A percentile compares a stretch with the other conserved stretches of the same genome.
phyloP scores from a whole-genome alignment of 2,888 invertebrate species.

The Patella depressa region DNA sequence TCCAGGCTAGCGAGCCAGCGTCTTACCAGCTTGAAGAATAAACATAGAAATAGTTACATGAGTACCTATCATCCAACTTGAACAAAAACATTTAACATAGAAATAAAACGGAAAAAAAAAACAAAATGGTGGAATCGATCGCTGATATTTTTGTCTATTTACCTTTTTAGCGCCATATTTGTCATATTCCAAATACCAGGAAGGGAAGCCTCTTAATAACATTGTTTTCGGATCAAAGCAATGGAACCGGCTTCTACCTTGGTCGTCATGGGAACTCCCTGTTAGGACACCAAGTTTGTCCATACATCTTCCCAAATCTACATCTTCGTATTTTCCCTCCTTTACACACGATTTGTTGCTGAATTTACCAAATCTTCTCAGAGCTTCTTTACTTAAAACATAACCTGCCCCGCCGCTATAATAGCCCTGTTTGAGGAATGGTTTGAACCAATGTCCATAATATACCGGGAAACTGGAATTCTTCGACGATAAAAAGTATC shows the following conservation, averaged over 20 bases:
- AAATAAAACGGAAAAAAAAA: too few species aligned
- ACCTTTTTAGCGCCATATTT: neutral
- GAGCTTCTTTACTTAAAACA: conserved; percentile 87
- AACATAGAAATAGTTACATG: too few species aligned
- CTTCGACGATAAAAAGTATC: conserved; percentile 77
- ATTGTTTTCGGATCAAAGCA: conserved; percentile 52
- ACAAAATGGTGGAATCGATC: too few species aligned
- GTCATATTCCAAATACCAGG: neutral
- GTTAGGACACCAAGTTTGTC: conserved; percentile 58
- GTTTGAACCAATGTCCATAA: conserved; percentile 75
- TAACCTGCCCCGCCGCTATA: conserved; percentile 80
- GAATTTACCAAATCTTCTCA: conserved; percentile 78
- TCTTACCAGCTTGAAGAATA: too few species aligned
- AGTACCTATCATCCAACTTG: too few species aligned
- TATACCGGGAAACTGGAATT: conserved; percentile 79
- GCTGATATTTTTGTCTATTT: neutral
- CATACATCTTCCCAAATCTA: conserved; percentile 64
- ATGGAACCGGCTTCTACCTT: conserved; percentile 63
- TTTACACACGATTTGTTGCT: conserved; percentile 38
- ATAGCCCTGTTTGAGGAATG: conserved; percentile 67
- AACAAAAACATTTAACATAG: too few species aligned
- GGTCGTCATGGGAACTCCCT: conserved; percentile 57
- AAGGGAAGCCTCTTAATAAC: neutral
- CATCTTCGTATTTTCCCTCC: conserved; percentile 64
- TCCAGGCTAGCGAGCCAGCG: too few species aligned